Percentiles rank a stretch among this genome's conserved stretches.
These are phyloP conservation scores for Hemitrygon akajei DNA, from an alignment of 2,797 vertebrate genomes.

Conservation along the genomic window DNA sequence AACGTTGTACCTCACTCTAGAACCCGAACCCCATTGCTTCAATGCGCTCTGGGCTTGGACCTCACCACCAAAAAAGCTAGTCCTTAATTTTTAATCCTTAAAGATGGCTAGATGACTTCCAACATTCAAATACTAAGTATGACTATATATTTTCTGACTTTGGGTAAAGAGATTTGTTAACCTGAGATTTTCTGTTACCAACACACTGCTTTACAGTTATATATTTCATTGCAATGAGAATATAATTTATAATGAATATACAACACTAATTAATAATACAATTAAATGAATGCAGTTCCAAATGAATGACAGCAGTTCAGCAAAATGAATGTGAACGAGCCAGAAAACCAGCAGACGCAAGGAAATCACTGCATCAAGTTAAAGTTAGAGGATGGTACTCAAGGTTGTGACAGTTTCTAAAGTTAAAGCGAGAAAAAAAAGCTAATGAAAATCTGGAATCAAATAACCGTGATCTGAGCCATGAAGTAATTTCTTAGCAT, in stretches of 20 bases:
- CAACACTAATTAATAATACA: background rate
- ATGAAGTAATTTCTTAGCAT: background rate
- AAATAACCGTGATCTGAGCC: background rate
- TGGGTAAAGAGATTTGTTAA: background rate
- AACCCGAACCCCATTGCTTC: no score
- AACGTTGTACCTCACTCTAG: no score
- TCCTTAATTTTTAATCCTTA: no score
- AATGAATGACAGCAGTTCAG: background rate
- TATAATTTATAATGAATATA: background rate
- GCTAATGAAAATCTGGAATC: background rate
- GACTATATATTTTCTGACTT: background rate
- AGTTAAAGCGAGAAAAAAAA: background rate
- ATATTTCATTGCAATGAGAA: background rate
- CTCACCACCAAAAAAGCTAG: no score
- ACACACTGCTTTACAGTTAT: background rate
- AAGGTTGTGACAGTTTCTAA: no score
- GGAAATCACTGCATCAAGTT: background rate
- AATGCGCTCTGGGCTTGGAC: no score
- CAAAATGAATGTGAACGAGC: background rate
- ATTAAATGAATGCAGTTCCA: background rate
- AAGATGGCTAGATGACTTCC: background rate
- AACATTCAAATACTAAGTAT: background rate
- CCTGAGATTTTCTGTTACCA: background rate
- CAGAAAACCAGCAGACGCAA: background rate
- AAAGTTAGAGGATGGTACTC: background rate